Conservation (phyloP, 2,888 invertebrate species). For the Plebejus argus region DNA sequence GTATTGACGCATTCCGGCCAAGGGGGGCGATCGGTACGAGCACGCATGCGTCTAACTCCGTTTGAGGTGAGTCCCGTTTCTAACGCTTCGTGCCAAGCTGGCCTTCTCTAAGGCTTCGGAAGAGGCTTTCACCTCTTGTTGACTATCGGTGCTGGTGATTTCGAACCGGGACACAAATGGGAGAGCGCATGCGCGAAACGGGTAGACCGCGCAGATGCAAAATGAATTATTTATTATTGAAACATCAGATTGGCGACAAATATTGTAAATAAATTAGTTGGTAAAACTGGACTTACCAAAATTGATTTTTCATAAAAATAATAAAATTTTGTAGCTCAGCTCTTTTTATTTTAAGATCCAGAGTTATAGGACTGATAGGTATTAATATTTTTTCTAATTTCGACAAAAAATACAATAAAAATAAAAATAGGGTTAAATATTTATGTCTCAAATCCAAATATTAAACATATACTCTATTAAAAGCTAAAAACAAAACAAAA, state of each 20-base stretch:
- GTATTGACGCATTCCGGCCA: neutral
- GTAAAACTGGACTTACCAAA: no score
- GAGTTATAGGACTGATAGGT: no score
- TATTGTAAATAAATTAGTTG: no score
- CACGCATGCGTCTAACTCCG: constrained; percentile 42
- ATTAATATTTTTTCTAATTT: no score
- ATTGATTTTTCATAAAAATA: no score
- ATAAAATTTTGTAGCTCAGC: no score
- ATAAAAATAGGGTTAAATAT: no score
- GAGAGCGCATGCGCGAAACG: constrained; percentile 11
- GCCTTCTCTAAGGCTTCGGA: constrained; percentile 13
- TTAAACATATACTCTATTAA: no score
- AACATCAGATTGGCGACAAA: neutral
- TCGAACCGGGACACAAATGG: neutral
- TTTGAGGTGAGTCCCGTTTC: constrained; percentile 37
- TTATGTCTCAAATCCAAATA: no score
- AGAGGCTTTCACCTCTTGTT: constrained; percentile 13
- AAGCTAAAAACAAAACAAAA: neutral
- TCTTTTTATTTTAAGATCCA: no score
- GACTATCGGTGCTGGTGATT: constrained; percentile 13
- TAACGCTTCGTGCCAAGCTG: constrained; percentile 35
- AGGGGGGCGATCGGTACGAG: constrained; percentile 39
- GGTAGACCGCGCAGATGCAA: neutral
- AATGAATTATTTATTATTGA: constrained; percentile 2
- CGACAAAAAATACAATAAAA: no score